Evolutionary conservation across 2,888 invertebrate species (phyloP), one percentile per base, ranked within the genome.

Genomic region (Ctena decussata): DNA sequence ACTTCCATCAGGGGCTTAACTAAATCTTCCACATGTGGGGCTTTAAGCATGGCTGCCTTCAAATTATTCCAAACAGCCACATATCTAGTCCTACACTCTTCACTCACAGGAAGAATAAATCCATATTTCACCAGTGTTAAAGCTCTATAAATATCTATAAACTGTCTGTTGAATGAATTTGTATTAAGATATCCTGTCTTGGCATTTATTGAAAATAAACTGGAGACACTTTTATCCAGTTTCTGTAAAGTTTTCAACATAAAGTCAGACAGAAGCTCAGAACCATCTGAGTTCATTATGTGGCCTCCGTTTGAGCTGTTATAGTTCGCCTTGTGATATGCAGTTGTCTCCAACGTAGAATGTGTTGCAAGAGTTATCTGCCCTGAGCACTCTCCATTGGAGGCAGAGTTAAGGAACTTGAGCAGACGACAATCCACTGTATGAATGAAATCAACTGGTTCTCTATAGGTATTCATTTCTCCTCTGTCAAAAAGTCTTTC

Each of bases 391-490:
- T 65, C 65, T 65, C 65, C 65, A 65, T 57, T 24, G 8, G 27
- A 12, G 65, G 65, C 5, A 65, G 65, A 24, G n/a, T 12, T 3
- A 3, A 65, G 32, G 15, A 65, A 65, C 15, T n/a, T 72, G 24
- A 72, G 41, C 24, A 72, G 72, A 27, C 44, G 72, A 8, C 24
- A 41, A 24, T 72, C 72, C 11, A 72, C 27, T 11, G 90, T 85
- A 75, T 87, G 84, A 24, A 87, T 77, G 65, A 93, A 90, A 30
- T 89, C 77, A 0, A 92, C 73, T 32, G 93, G 90, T 78, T 95
- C 95, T 74, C 92, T 89, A 87, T 94, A 95, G 0, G 94, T 93
- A 85, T 95, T 95, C 92, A 94, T 92, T 81, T 95, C 95, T n/a
- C 94, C 94, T 77, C 92, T 93, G 87, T 95, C 95, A 92, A 95